A percentile compares a stretch with the other conserved stretches of the same genome.
Evolutionary conservation across 2,797 vertebrate species (phyloP).

Genomic region (Amblyopsis hoosieri): DNA sequence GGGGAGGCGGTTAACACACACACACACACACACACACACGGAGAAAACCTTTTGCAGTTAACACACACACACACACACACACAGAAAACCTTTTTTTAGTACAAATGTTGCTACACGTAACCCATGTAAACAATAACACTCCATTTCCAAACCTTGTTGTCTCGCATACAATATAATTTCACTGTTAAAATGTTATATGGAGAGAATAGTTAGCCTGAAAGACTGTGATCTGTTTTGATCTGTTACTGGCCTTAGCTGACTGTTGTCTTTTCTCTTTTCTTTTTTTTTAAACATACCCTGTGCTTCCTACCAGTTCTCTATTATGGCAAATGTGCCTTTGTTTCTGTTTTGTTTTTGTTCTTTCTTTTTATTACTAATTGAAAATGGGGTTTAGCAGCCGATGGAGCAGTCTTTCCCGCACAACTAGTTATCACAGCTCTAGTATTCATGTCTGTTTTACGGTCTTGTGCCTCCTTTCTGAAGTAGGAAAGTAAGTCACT

Average conservation of each 20-base stretch:
- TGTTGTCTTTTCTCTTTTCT: conserved; percentile 2
- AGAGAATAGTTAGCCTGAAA: conserved; percentile 17
- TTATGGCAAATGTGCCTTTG: conserved; percentile 28
- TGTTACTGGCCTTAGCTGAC: conserved; percentile 32
- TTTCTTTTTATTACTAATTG: conserved; percentile 35
- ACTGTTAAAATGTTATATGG: conserved; percentile 20
- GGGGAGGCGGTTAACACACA: conserved; percentile 16
- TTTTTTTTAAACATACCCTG: neutral
- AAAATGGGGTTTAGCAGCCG: conserved; percentile 19
- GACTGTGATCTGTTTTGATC: conserved; percentile 20
- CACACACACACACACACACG: conserved; percentile 18
- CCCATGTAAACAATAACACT: conserved; percentile 10
- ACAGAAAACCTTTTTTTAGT: neutral
- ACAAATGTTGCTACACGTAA: conserved; percentile 3
- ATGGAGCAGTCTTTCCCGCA: conserved; percentile 6
- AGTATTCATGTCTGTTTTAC: conserved; percentile 28
- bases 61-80: conserved; percentile 1
- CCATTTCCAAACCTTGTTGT: conserved; percentile 24
- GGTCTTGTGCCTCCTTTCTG: neutral
- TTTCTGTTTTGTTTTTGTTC: conserved; percentile 26
- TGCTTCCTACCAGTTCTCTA: conserved; percentile 33
- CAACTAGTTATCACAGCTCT: conserved; percentile 33
- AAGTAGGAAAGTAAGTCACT: conserved; percentile 1
- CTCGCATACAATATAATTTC: conserved; percentile 18
- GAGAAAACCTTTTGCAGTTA: neutral